Conservation (phyloP, 1,140 invertebrate species). For the Potamilus streckersoni region DNA sequence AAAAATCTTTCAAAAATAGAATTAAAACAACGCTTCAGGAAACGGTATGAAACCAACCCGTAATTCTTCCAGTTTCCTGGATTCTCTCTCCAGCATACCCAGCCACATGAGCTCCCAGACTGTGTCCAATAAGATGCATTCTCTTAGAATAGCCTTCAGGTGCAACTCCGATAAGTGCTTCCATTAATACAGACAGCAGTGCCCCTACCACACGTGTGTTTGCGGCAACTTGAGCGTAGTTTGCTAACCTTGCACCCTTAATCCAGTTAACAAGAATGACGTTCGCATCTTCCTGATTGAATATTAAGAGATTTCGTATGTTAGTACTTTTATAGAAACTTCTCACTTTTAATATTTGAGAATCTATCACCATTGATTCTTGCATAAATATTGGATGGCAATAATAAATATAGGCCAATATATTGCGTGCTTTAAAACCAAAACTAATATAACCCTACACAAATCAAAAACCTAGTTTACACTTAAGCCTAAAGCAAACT, state of each 20-base stretch:
- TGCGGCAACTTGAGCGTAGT: constrained; percentile 91
- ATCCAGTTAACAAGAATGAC: constrained; percentile 95
- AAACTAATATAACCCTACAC: no score
- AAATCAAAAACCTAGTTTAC: no score
- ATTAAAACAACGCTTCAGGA: background rate
- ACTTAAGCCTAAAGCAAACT: no score
- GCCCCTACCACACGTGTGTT: constrained; percentile 92
- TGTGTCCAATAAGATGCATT: constrained; percentile 89
- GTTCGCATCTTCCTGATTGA: constrained; percentile 71
- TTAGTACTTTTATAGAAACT: no score
- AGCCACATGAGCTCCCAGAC: constrained; percentile 87
- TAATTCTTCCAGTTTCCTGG: constrained; percentile 81
- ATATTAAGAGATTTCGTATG: no score
- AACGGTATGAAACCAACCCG: constrained; percentile 58
- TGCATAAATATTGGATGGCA: no score
- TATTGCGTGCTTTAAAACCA: no score
- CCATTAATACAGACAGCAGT: constrained; percentile 83
- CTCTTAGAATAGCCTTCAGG: constrained; percentile 1
- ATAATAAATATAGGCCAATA: no score
- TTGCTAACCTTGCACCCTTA: constrained; percentile 83
- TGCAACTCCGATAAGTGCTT: background rate
- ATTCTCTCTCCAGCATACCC: constrained; percentile 90
- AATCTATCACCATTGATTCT: no score
- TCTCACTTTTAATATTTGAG: no score
- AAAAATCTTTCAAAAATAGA: background rate